Percentiles rank a stretch among this genome's conserved stretches.
Conservation (phyloP, 2,888 invertebrate genomes). For the Ormyrus pomaceus region DNA sequence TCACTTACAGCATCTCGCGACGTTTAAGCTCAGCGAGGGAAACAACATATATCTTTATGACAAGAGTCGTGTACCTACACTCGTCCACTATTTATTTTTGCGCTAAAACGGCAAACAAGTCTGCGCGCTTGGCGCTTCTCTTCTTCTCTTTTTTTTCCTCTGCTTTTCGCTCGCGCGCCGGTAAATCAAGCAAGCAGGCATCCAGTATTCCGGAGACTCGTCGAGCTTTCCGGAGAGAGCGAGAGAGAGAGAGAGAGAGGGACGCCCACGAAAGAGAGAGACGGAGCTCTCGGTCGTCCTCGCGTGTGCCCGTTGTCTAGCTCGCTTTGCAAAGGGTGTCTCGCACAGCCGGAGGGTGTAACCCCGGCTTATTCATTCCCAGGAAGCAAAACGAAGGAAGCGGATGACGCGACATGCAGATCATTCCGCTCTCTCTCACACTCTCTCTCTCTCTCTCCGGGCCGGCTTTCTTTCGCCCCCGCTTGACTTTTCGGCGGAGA, state of each 20-base stretch:
- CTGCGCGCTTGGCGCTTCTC: background rate
- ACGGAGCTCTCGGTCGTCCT: conserved; percentile 42
- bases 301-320: conserved; percentile 52
- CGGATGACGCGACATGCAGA: conserved; percentile 65
- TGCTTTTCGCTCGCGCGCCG: conserved; percentile 50
- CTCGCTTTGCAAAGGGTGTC: conserved; percentile 66
- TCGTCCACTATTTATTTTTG: conserved; percentile 53
- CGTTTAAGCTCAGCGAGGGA: conserved; percentile 46
- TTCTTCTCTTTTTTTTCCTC: conserved; percentile 13
- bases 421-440: conserved; percentile 53
- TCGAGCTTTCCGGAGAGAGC: conserved; percentile 64
- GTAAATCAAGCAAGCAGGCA: conserved; percentile 66
- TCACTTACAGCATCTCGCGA: conserved; percentile 10
- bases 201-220: conserved; percentile 58
- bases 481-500: no score
- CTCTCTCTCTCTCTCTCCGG: background rate
- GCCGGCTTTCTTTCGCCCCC: background rate
- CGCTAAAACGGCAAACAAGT: conserved; percentile 60
- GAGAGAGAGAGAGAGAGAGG: conserved; percentile 25
- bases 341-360: conserved; percentile 70
- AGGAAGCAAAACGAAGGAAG: conserved; percentile 72
- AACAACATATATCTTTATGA: conserved; percentile 55
- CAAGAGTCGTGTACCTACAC: conserved; percentile 58
- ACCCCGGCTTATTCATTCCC: conserved; percentile 73
- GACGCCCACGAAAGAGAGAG: background rate